phyloP scores from a whole-genome alignment of 1,140 invertebrate genomes.

The Drosophila kohkoa region DNA sequence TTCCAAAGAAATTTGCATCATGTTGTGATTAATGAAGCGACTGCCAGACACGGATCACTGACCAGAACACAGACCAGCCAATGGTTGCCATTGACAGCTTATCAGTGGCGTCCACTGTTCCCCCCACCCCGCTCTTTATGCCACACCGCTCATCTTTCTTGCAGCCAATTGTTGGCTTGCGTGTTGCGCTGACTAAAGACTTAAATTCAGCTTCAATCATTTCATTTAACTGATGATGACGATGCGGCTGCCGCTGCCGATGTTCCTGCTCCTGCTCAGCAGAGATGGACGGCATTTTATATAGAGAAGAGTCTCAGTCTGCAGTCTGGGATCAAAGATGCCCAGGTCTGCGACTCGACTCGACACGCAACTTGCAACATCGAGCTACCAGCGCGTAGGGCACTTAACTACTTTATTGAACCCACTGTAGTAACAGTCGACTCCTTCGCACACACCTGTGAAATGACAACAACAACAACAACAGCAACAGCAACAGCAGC shows the following conservation, averaged over 20 bases:
- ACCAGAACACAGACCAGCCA: slow-evolving; percentile 38
- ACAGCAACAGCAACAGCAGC: slow-evolving; percentile 12
- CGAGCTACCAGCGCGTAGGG: slow-evolving; percentile 66
- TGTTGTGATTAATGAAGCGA: slow-evolving; percentile 81
- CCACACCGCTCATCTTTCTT: no score
- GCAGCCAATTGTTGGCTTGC: slow-evolving; percentile 77
- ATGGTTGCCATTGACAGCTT: slow-evolving; percentile 72
- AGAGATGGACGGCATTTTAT: slow-evolving; percentile 67
- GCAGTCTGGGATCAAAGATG: not conserved
- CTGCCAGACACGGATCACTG: slow-evolving; percentile 53
- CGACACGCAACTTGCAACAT: slow-evolving; percentile 72
- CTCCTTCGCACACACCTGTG: slow-evolving; percentile 79
- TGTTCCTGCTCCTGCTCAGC: slow-evolving; percentile 31
- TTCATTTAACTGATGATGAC: slow-evolving; percentile 82
- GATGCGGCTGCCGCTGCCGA: slow-evolving; percentile 62
- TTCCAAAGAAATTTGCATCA: slow-evolving; percentile 58
- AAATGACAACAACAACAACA: slow-evolving; percentile 49
- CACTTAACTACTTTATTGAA: slow-evolving; percentile 80
- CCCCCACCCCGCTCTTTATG: not conserved
- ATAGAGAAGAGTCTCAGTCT: not conserved
- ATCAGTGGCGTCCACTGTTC: slow-evolving; percentile 47
- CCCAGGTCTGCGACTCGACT: not conserved
- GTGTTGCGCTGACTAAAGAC: slow-evolving; percentile 80
- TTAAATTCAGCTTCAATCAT: slow-evolving; percentile 82
- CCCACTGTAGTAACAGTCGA: slow-evolving; percentile 21